These are phyloP conservation scores for Bucorvus abyssinicus DNA, from an alignment of 2,797 vertebrate species.

Conservation along the genomic window DNA sequence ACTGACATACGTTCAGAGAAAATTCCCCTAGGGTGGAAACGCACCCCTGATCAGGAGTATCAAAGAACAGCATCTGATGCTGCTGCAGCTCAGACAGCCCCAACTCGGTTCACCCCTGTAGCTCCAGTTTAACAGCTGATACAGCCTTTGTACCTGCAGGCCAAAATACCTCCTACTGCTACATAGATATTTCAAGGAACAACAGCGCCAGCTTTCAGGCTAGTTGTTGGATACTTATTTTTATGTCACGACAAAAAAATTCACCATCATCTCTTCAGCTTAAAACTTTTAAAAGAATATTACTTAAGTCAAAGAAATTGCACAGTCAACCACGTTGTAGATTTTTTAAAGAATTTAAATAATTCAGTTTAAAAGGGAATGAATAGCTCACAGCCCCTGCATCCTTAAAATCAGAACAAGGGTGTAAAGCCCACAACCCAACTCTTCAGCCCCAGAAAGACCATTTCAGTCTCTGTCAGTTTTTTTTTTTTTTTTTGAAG, in stretches of 20 bases:
- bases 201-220: neutral
- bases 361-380: neutral
- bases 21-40: neutral
- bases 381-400: neutral
- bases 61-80: neutral
- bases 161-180: neutral
- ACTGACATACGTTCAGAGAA: neutral
- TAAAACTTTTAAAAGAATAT: neutral
- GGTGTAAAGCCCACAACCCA: neutral
- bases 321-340: neutral
- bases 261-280: neutral
- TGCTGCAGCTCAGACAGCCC: neutral
- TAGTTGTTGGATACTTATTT: neutral
- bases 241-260: neutral
- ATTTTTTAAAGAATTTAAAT: neutral
- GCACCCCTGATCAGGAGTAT: neutral
- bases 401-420: neutral
- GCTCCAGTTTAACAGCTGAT: neutral
- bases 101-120: neutral
- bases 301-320: neutral
- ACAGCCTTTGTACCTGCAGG: neutral
- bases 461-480: neutral
- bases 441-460: neutral
- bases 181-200: neutral
- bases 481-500: neutral